A percentile compares a stretch with the other conserved stretches of the same genome.
Conservation (phyloP, 2,113 vertebrate genomes). For the Dissostichus mawsoni region DNA sequence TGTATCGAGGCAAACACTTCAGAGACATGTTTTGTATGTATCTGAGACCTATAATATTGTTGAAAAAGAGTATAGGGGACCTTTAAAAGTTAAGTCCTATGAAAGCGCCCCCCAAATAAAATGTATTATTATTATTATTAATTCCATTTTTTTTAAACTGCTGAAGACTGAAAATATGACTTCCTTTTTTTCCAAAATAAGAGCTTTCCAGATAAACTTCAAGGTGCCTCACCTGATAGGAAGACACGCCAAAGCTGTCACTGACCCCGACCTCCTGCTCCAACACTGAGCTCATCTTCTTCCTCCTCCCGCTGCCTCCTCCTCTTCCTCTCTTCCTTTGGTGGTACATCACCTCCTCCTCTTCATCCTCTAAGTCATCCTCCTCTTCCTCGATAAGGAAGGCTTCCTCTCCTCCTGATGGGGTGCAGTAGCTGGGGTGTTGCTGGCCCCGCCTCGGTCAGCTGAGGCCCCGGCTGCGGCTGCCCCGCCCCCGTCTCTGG, state of each 20-base stretch:
- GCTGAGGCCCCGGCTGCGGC: slow-evolving; percentile 53
- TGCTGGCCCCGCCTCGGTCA: slow-evolving; percentile 70
- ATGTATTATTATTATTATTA: too few relatives aligned
- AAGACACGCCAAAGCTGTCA: slow-evolving; percentile 86
- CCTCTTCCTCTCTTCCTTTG: slow-evolving; percentile 77
- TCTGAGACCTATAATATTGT: too few relatives aligned
- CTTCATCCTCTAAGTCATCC: slow-evolving; percentile 76
- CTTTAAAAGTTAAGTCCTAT: too few relatives aligned
- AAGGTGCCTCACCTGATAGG: slow-evolving; percentile 75
- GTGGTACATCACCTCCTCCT: slow-evolving; percentile 73
- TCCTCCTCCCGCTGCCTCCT: slow-evolving; percentile 70
- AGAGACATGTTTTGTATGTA: too few relatives aligned
- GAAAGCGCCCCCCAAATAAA: too few relatives aligned
- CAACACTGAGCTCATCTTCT: slow-evolving; percentile 74
- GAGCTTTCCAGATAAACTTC: background rate
- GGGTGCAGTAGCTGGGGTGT: slow-evolving; percentile 84
- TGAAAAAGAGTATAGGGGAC: too few relatives aligned
- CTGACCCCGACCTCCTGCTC: slow-evolving; percentile 88
- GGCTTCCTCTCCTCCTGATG: slow-evolving; percentile 79
- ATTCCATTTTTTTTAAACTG: too few relatives aligned
- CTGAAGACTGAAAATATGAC: too few relatives aligned
- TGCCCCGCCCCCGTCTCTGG: slow-evolving; percentile 79
- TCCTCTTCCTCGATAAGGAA: slow-evolving; percentile 82
- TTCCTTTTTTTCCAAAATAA: background rate
- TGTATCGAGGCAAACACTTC: too few relatives aligned